Percentiles rank a stretch among this genome's conserved stretches.
phyloP scores from a whole-genome alignment of 2,888 invertebrate species.

The Temnothorax rugatulus region DNA sequence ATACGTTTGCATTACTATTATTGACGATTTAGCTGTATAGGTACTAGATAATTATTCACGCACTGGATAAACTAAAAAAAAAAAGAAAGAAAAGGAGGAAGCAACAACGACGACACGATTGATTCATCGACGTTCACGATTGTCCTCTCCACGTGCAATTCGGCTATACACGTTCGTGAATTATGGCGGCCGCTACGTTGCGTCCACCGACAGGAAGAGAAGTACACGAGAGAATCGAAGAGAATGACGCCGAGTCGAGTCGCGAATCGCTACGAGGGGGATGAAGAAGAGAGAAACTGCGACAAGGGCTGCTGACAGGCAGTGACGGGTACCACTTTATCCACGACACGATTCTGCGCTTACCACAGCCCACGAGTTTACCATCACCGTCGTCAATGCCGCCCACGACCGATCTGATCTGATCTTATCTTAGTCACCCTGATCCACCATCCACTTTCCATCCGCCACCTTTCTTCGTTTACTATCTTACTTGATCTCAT shows the following conservation, averaged over 20 bases:
- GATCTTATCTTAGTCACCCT: slow-evolving; percentile 77
- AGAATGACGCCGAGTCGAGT: slow-evolving; percentile 52
- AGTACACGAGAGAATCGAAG: slow-evolving; percentile 26
- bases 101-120: slow-evolving; percentile 53
- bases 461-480: slow-evolving; percentile 63
- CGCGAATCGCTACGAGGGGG: slow-evolving; percentile 61
- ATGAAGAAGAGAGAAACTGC: slow-evolving; percentile 75
- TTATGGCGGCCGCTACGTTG: slow-evolving; percentile 25
- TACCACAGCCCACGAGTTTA: slow-evolving; percentile 83
- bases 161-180: slow-evolving; percentile 26
- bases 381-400: slow-evolving; percentile 76
- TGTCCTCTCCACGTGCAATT: slow-evolving; percentile 12
- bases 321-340: slow-evolving; percentile 85
- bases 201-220: slow-evolving; percentile 25
- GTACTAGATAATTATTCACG: slow-evolving; percentile 13
- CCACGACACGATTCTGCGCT: slow-evolving; percentile 85
- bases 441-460: slow-evolving; percentile 71
- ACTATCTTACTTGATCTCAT: slow-evolving; percentile 46
- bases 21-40: neutral
- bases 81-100: slow-evolving; percentile 21
- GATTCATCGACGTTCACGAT: slow-evolving; percentile 66
- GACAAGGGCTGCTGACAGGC: slow-evolving; percentile 82
- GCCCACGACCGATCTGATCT: slow-evolving; percentile 80
- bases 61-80: slow-evolving; percentile 41
- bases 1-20: slow-evolving; percentile 13